Percentiles rank a stretch among this genome's conserved stretches.
These are phyloP conservation scores for Hoplostethus atlanticus DNA, from an alignment of 2,797 vertebrate genomes.

Conservation along the genomic window DNA sequence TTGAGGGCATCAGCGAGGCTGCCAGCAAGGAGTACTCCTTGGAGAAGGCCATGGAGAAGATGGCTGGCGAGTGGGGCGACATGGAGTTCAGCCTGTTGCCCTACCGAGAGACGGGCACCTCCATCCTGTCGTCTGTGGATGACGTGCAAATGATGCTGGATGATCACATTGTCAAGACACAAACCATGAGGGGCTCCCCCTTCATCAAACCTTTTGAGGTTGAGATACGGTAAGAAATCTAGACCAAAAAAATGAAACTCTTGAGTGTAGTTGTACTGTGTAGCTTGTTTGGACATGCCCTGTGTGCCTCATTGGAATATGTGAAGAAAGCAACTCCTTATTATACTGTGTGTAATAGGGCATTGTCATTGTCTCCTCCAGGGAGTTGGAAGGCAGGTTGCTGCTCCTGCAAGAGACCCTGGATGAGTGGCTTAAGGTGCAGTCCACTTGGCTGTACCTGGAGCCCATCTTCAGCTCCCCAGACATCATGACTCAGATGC, in stretches of 20 bases:
- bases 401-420: constrained; percentile 91
- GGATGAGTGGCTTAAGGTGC: constrained; percentile 93
- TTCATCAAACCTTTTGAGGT: constrained; percentile 90
- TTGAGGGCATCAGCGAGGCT: constrained; percentile 88
- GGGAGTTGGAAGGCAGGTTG: constrained; percentile 90
- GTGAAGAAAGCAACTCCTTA: too few relatives aligned
- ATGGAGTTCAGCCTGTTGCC: constrained; percentile 87
- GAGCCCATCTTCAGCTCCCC: constrained; percentile 94
- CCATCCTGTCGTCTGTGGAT: constrained; percentile 88
- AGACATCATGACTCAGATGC: constrained; percentile 93
- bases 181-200: constrained; percentile 91
- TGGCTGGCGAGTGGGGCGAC: constrained; percentile 85
- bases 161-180: constrained; percentile 92
- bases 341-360: too few relatives aligned
- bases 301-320: too few relatives aligned
- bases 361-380: constrained; percentile 49
- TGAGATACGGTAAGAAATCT: constrained; percentile 85
- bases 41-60: constrained; percentile 91
- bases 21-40: constrained; percentile 90
- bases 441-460: constrained; percentile 91
- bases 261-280: background rate
- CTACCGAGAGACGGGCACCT: constrained; percentile 89
- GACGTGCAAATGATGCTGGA: constrained; percentile 91
- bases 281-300: background rate
- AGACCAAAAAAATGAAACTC: background rate